Conservation (phyloP, 2,888 invertebrate genomes). For the Eulithis testata region DNA sequence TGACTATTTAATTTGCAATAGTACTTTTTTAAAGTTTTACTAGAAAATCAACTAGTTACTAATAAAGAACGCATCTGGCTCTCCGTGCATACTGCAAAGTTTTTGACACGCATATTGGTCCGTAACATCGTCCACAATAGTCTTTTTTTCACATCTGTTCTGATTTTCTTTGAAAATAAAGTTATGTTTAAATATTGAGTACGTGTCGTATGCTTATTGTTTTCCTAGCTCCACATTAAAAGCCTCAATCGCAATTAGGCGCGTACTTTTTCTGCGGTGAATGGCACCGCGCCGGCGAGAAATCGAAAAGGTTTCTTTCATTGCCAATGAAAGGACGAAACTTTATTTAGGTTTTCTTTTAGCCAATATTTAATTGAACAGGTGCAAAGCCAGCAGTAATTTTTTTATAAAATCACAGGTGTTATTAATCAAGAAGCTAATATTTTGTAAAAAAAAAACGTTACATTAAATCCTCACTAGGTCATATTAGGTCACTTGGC, state of each 20-base stretch:
- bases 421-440: not conserved
- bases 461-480: too few relatives aligned
- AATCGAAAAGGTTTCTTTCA: conserved; percentile 64
- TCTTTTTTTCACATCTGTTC: too few relatives aligned
- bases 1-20: too few relatives aligned
- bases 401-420: not conserved
- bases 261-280: conserved; percentile 58
- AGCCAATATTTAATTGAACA: conserved; percentile 28
- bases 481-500: too few relatives aligned
- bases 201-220: not conserved
- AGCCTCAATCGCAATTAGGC: conserved; percentile 68
- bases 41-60: too few relatives aligned
- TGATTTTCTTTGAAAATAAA: too few relatives aligned
- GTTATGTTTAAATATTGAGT: too few relatives aligned
- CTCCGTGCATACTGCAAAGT: too few relatives aligned
- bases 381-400: not conserved
- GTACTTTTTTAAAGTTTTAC: too few relatives aligned
- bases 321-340: conserved; percentile 48
- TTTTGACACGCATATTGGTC: too few relatives aligned
- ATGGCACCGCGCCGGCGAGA: conserved; percentile 51
- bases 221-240: conserved; percentile 52
- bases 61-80: too few relatives aligned
- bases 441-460: not conserved
- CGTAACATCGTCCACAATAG: too few relatives aligned
- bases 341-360: conserved; percentile 25